Evolutionary conservation across 2,888 invertebrate genomes (phyloP).

Genomic region (Torymus tubicola): DNA sequence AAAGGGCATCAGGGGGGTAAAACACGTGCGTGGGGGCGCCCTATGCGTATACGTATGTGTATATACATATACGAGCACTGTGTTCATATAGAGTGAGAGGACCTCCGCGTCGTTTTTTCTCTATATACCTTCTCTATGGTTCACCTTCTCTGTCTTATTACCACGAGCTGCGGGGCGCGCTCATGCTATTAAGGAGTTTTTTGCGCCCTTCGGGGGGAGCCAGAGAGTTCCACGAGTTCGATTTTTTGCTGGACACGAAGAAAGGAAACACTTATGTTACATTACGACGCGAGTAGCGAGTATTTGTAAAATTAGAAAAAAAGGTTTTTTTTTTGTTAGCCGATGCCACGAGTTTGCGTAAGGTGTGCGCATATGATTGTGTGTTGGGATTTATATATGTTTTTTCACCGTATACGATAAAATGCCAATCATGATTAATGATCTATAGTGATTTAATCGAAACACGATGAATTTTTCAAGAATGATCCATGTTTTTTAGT

Average conservation of each 20-base stretch:
- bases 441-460: too few species aligned
- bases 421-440: too few species aligned
- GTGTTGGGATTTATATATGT: too few species aligned
- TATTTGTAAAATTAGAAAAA: conserved; percentile 33
- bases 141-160: background rate
- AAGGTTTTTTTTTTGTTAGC: background rate
- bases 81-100: conserved; percentile 57
- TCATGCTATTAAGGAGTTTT: conserved; percentile 38
- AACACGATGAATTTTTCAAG: too few species aligned
- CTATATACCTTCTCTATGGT: background rate
- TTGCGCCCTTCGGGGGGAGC: conserved; percentile 26
- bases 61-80: conserved; percentile 64
- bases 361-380: background rate
- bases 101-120: conserved; percentile 20
- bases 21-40: conserved; percentile 55
- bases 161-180: background rate
- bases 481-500: too few species aligned
- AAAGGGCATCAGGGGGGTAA: conserved; percentile 59
- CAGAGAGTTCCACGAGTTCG: conserved; percentile 13
- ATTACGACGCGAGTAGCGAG: conserved; percentile 11
- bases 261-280: conserved; percentile 44
- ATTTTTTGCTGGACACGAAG: conserved; percentile 8
- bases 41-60: background rate
- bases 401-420: too few species aligned
- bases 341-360: background rate